A percentile compares a stretch with the other conserved stretches of the same genome.
Evolutionary conservation across 1,140 invertebrate species (phyloP).

Genomic region (Ganaspis sp.): DNA sequence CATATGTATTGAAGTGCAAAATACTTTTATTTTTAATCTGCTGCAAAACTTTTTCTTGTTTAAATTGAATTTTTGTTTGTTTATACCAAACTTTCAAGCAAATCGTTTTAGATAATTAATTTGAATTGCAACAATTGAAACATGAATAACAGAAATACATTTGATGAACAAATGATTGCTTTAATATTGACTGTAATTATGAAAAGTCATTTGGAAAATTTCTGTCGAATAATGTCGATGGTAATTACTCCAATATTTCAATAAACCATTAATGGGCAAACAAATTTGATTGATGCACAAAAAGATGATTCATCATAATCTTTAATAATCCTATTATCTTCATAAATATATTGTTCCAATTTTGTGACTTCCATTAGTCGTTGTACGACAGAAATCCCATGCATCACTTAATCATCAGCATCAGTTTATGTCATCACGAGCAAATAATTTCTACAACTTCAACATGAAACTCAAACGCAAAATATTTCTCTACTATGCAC

Average conservation of each 20-base stretch:
- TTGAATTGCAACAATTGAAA: no score
- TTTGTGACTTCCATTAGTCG: background rate
- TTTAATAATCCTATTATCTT: background rate
- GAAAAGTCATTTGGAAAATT: background rate
- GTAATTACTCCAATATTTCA: background rate
- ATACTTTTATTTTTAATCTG: no score
- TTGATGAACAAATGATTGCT: background rate
- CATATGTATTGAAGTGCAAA: no score
- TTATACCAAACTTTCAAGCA: no score
- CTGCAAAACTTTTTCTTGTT: no score
- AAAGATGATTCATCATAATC: background rate
- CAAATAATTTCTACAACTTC: background rate
- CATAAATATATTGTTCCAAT: background rate
- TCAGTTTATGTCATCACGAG: conserved; percentile 5
- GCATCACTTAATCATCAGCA: background rate
- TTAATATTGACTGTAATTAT: background rate
- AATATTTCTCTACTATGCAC: background rate
- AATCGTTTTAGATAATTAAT: background rate
- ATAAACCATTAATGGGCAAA: background rate
- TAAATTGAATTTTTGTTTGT: no score
- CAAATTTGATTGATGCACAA: background rate
- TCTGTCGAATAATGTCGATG: background rate
- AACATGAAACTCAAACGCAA: background rate
- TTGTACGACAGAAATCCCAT: background rate
- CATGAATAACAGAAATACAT: background rate